Evolutionary conservation across 37 sponge, comb jelly and placozoan species (phyloP), one percentile per base, ranked within the genome.

Genomic region (Chondrilla cf. caribensis): DNA sequence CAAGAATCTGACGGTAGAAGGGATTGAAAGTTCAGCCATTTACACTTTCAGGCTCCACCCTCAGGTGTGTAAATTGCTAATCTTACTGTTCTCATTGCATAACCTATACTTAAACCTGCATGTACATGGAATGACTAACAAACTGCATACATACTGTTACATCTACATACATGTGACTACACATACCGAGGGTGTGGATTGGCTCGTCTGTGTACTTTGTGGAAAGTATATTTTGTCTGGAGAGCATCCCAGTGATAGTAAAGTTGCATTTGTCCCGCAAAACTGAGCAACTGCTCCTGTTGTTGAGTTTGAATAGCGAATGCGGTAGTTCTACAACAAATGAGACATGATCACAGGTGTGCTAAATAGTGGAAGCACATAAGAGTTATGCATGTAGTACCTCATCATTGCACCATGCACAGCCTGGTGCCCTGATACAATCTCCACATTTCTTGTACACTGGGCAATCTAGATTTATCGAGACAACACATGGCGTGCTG

Each of bases 401-500:
- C 3, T 60, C 18, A 35, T 93, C 85, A 71, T 93, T 83, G 70
- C 93, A 93, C 93, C 93, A 93, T 0, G 64, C 87, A 87, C 93
- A 93, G 29, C 37, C 58, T 17, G 84, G 67, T 25, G 77, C 84
- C 21, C 24, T 38, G 36, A 93, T 84, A 58, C 93, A 93, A 57
- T 86, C 85, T 3, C 42, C 31, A 81, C 93, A 93, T 32, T 65
- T 79, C 29, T 64, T 81, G 41, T 68, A 84, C 5, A 57, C 11
- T n/a, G 33, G 17, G 54, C 91, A 91, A 0, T 83, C 86, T 28
- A n/a, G n/a, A n/a, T 60, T 26, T 6, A 60, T 26, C 5, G 19
- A 60, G 28, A 60, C 7, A 28, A 60, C 15, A 47, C 51, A 47
- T 47, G 11, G 11, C 51, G 11, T 47, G 51, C 51, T 14, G 6